A percentile compares a stretch with the other conserved stretches of the same genome.
phyloP scores from a whole-genome alignment of 2,113 vertebrate species.

The Bubalus kerabau region DNA sequence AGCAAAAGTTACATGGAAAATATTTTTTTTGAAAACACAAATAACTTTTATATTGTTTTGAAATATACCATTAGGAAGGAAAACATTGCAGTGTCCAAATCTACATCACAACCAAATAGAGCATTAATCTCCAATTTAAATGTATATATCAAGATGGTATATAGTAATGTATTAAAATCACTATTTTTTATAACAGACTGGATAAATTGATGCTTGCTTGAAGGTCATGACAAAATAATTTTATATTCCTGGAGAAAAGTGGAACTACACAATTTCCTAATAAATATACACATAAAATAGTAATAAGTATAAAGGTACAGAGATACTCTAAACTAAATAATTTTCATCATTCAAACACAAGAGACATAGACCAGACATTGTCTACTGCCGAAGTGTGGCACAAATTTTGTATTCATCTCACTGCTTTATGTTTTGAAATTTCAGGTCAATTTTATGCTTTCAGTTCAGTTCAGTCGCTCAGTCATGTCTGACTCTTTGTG shows the following conservation, averaged over 20 bases:
- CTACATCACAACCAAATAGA: neutral
- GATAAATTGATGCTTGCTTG: neutral
- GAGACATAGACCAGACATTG: neutral
- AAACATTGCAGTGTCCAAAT: neutral
- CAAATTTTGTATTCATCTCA: neutral
- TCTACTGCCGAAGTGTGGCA: neutral
- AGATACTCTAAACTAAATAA: neutral
- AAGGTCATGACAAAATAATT: neutral
- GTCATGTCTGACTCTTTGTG: no score
- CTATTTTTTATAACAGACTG: neutral
- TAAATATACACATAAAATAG: neutral
- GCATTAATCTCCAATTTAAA: neutral
- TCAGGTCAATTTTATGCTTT: neutral
- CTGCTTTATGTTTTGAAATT: neutral
- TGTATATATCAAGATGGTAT: neutral
- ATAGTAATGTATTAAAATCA: neutral
- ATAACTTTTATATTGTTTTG: neutral
- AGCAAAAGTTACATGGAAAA: neutral
- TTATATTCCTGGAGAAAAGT: neutral
- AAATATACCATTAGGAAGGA: neutral
- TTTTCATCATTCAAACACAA: neutral
- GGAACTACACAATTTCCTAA: neutral
- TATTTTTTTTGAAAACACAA: neutral
- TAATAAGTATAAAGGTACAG: neutral
- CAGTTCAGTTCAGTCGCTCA: no score